Evolutionary conservation across 2,797 vertebrate species (phyloP), one percentile per base, ranked within the genome.

Genomic region (Takifugu ocellatus): DNA sequence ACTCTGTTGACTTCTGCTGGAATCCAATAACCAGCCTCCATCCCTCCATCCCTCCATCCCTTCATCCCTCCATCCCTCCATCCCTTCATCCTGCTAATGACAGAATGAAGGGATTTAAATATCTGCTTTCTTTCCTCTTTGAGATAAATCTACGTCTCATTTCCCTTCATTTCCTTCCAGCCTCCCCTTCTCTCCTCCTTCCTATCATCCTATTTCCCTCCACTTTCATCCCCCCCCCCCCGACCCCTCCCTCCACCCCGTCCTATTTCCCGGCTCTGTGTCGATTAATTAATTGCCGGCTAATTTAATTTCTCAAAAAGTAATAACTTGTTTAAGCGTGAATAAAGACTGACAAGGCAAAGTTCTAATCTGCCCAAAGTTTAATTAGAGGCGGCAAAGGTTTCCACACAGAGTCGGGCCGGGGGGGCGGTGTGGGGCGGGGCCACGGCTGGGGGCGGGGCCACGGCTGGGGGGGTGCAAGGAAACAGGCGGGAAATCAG

Each of bases 261-360:
- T 68, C 77, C 77, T 79, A 66, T 73, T 89, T 77, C 71, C 67
- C 68, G 68, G 83, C 84, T 68, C 83, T 59, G 79, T 86, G 88
- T 88, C 78, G 79, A 89, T 89, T 91, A 90, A 92, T 91, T 92
- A 91, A 92, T 91, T 90, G 87, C 78, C 75, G 74, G 77, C 87
- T 91, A 91, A 91, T 91, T 91, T 88, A 91, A 91, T 91, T 90
- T 88, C 78, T 84, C 75, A 74, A 87, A 89, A 90, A 90, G 84
- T 90, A 91, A 92, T 91, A 90, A 90, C 79, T 91, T 88, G 88
- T 90, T 90, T 90, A 91, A 90, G 84, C 81, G 72, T 73, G 87
- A 90, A 91, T 90, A 89, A 88, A 90, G 85, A 91, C 83, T 88
- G 89, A 89, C 87, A 90, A 85, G 86, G 84, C 82, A 88, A 90